Evolutionary conservation across 2,797 vertebrate genomes (phyloP).

Genomic region (Microcaecilia unicolor): DNA sequence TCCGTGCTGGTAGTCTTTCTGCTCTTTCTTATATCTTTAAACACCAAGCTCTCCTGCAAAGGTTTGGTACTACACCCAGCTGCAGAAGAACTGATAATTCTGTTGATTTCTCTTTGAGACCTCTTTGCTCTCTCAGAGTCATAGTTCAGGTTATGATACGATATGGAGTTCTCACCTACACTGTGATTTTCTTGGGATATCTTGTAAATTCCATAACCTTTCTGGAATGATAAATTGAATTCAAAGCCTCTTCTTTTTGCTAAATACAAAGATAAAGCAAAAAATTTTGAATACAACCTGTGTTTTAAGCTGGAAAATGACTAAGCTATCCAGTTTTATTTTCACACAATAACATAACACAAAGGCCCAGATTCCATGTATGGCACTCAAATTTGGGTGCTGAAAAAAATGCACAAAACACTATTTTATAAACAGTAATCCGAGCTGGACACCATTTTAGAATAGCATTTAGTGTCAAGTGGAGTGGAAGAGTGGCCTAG

Average conservation of each 20-base stretch:
- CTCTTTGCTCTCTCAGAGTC: constrained; percentile 40
- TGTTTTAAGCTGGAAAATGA: too few relatives aligned
- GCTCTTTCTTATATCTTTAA: constrained; percentile 35
- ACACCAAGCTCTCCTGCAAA: constrained; percentile 50
- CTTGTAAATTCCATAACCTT: constrained; percentile 80
- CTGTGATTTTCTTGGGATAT: constrained; percentile 60
- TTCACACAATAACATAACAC: too few relatives aligned
- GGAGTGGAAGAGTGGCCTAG: too few relatives aligned
- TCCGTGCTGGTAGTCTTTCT: constrained; percentile 14
- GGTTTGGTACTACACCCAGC: constrained; percentile 64
- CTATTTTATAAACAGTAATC: too few relatives aligned
- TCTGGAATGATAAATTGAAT: constrained; percentile 87
- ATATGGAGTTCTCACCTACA: constrained; percentile 40
- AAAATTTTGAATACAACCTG: not conserved
- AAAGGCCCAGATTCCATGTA: too few relatives aligned
- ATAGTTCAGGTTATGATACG: constrained; percentile 58
- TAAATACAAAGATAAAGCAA: constrained; percentile 33
- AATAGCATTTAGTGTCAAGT: too few relatives aligned
- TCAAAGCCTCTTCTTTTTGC: constrained; percentile 75
- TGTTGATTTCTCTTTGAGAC: constrained; percentile 17
- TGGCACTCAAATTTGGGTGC: too few relatives aligned
- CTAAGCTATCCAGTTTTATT: too few relatives aligned
- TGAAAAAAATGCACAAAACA: too few relatives aligned
- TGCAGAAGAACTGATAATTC: constrained; percentile 27
- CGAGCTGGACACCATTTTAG: too few relatives aligned